Evolutionary conservation across 2,113 vertebrate species (phyloP), one percentile per base, ranked within the genome.

Genomic region (Myotis yumanensis): DNA sequence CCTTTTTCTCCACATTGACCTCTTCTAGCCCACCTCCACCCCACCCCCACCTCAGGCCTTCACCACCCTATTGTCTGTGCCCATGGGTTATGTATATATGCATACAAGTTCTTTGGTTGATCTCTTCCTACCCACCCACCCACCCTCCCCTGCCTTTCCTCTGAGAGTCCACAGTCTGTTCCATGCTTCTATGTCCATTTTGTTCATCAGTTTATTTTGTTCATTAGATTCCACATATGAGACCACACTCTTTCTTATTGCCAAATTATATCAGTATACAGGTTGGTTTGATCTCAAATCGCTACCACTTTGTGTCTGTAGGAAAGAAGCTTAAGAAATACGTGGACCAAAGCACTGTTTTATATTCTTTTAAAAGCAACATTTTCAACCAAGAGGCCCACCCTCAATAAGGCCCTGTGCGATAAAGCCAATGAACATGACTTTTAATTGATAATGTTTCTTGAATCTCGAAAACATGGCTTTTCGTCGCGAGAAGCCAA

Each of bases 361-460:
- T 48, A 52, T 35, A 32, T 25, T 52, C 54, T 59, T 90, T 83
- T 57, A 54, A 75, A 54, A 85, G n/a, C 40, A 89, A 69, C 0
- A 25, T 68, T 88, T 85, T 87, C 35, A 57, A 1, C 30, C 5
- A 57, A 82, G 72, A 18, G 7, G 10, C 79, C 73, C 73, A 46
- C 8, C 43, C 20, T 81, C 46, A 51, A 51, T 30, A 75, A 82
- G 68, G 15, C 5, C 12, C 37, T 86, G 64, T 68, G 11, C 57
- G 23, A 32, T n/a, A 40, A 81, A 91, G 79, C 37, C 37, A 87
- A 3, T 37, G 57, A 86, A 69, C 7, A 11, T 25, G 59, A 8
- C 6, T 43, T 92, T 96, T 92, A 92, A 95, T 73, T 69, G 51
- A 87, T 94, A 52, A 79, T 75, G 66, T 22, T 83, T 83, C 30